Evolutionary conservation across 2,797 vertebrate species (phyloP).

Genomic region (Mareca penelope): DNA sequence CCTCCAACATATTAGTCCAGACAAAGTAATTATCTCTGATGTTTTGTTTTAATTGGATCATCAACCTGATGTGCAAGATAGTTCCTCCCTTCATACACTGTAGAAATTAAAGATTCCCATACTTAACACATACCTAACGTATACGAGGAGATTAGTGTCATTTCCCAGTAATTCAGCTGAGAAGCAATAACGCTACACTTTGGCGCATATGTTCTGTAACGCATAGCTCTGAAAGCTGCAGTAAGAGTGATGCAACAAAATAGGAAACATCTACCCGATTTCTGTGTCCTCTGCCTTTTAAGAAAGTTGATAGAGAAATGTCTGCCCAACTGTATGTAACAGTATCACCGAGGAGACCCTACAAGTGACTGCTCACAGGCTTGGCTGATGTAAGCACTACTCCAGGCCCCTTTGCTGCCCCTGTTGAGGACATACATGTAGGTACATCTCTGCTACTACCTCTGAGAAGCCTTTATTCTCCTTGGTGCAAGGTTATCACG

Average conservation of each 20-base stretch:
- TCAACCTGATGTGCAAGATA: neutral
- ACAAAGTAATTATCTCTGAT: neutral
- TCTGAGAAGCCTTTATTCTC: neutral
- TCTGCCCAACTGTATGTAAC: neutral
- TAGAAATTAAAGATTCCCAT: neutral
- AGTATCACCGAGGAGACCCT: neutral
- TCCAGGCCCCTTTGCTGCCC: neutral
- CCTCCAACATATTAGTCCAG: neutral
- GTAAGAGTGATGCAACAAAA: neutral
- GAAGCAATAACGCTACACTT: neutral
- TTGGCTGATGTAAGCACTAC: fast-evolving
- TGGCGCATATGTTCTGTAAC: neutral
- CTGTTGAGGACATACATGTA: neutral
- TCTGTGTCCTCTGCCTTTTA: neutral
- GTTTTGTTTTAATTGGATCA: neutral
- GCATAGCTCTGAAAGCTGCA: neutral
- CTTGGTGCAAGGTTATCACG: neutral
- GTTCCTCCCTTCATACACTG: neutral
- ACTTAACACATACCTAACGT: neutral
- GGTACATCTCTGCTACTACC: fast-evolving
- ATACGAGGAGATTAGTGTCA: neutral
- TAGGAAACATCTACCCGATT: neutral
- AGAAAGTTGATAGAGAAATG: neutral
- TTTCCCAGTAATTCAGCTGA: neutral
- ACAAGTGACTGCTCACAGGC: neutral